Evolutionary conservation across 2,888 invertebrate genomes (phyloP).

Genomic region (Glaucopsyche alexis): DNA sequence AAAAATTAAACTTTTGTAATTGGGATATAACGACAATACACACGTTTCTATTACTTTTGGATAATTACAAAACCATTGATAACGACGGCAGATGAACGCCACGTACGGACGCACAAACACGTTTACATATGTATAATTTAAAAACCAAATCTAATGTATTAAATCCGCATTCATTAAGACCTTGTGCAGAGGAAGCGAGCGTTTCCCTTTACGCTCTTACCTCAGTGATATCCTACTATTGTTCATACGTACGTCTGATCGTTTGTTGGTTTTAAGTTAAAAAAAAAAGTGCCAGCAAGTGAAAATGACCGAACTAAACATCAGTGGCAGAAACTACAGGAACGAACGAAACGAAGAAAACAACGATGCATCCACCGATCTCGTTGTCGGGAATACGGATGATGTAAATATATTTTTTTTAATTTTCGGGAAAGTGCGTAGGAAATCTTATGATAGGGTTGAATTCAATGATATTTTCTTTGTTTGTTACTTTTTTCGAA

Average conservation of each 20-base stretch:
- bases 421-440: neutral
- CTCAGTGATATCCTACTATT: conserved; percentile 43
- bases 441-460: neutral
- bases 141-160: conserved; percentile 3
- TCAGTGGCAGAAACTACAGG: conserved; percentile 9
- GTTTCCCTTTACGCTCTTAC: conserved; percentile 45
- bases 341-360: conserved; percentile 27
- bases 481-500: neutral
- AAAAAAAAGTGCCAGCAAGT: neutral
- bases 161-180: conserved; percentile 41
- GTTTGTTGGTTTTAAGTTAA: neutral
- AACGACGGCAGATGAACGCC: conserved; percentile 4
- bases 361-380: conserved; percentile 30
- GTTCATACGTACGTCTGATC: conserved; percentile 36
- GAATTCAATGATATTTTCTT: neutral
- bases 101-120: conserved; percentile 21
- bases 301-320: conserved; percentile 48
- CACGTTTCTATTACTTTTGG: neutral
- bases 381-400: conserved; percentile 26
- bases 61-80: neutral
- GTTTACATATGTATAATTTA: conserved; percentile 25
- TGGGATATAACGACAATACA: neutral
- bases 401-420: conserved; percentile 23
- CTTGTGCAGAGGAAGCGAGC: conserved; percentile 61
- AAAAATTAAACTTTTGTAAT: too few relatives aligned